A percentile compares a stretch with the other conserved stretches of the same genome.
phyloP scores from a whole-genome alignment of 2,797 vertebrate species.

The Cynopterus sphinx region DNA sequence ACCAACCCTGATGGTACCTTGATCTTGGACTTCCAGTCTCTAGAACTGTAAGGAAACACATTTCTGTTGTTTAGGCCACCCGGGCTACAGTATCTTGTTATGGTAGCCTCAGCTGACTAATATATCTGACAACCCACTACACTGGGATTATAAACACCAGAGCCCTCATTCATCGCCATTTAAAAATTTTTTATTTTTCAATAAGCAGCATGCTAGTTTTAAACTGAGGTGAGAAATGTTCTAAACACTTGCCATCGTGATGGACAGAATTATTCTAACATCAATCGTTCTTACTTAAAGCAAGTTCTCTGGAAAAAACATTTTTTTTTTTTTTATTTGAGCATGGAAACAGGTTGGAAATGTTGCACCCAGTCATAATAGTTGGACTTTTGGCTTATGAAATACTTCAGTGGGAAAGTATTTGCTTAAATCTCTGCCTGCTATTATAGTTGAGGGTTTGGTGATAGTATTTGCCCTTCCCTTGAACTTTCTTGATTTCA shows the following conservation, averaged over 20 bases:
- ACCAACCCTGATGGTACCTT: neutral
- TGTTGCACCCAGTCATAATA: neutral
- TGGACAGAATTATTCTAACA: neutral
- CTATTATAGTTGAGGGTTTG: slow-evolving; percentile 49
- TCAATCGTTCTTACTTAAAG: neutral
- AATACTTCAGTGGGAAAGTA: slow-evolving; percentile 53
- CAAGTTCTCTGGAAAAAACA: neutral
- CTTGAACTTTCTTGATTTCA: slow-evolving; percentile 62
- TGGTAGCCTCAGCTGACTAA: rapidly evolving
- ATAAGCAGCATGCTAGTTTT: neutral
- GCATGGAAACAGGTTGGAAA: slow-evolving; percentile 42
- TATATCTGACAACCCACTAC: rapidly evolving
- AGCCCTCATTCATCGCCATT: neutral
- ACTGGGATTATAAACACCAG: neutral
- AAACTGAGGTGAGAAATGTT: neutral
- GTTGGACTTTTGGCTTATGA: slow-evolving; percentile 41
- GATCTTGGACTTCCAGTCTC: neutral
- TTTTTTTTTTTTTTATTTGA: neutral
- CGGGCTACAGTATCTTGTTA: neutral
- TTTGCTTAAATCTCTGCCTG: slow-evolving; percentile 57
- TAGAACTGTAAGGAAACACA: neutral
- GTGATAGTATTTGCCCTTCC: neutral
- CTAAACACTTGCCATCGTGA: neutral
- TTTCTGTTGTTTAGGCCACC: neutral
- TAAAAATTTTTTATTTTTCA: neutral